A percentile compares a stretch with the other conserved stretches of the same genome.
These are phyloP conservation scores for Tragelaphus scriptus DNA, from an alignment of 2,113 vertebrate species.

Conservation along the genomic window DNA sequence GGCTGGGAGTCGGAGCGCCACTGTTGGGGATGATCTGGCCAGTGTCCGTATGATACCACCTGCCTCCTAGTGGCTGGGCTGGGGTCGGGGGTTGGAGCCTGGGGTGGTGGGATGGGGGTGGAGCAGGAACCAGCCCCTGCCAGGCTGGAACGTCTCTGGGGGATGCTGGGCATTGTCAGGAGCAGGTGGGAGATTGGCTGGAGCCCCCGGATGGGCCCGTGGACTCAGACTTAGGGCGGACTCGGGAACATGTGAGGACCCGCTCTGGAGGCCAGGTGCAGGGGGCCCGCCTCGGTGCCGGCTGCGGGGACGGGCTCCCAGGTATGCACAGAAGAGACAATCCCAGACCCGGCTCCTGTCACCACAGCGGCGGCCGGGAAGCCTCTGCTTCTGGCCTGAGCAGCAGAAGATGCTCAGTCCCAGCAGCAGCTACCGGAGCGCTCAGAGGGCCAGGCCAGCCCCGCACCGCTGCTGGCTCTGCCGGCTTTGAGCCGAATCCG, in stretches of 20 bases:
- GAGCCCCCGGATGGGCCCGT: rapidly evolving
- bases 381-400: rapidly evolving
- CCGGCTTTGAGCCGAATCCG: neutral
- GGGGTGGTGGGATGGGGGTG: rapidly evolving
- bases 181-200: too few relatives aligned
- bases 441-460: rapidly evolving
- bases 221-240: neutral
- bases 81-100: rapidly evolving
- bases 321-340: rapidly evolving
- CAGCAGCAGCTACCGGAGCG: too few relatives aligned
- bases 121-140: neutral
- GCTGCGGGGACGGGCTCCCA: rapidly evolving
- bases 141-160: neutral
- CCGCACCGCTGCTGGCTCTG: neutral
- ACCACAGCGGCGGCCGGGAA: rapidly evolving
- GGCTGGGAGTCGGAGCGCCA: neutral
- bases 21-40: rapidly evolving
- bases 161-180: rapidly evolving
- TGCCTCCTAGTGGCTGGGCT: rapidly evolving
- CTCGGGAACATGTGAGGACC: rapidly evolving
- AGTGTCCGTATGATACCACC: rapidly evolving
- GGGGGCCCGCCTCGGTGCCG: rapidly evolving
- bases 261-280: rapidly evolving
- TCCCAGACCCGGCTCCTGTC: rapidly evolving
- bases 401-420: rapidly evolving